Evolutionary conservation across 2,888 invertebrate species (phyloP).

Genomic region (Drosophila yooni): DNA sequence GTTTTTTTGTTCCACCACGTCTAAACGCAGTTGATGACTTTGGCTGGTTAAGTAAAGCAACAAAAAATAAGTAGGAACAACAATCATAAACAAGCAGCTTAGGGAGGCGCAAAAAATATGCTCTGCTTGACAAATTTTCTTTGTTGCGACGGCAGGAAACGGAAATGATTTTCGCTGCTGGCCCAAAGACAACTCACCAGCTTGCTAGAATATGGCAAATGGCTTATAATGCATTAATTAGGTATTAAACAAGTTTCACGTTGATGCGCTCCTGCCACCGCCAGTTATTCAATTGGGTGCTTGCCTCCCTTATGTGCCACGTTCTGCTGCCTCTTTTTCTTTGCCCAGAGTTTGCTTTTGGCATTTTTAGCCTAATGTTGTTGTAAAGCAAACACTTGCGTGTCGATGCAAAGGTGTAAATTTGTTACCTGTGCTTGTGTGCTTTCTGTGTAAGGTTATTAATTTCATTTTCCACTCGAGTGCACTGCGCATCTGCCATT

Average conservation of each 20-base stretch:
- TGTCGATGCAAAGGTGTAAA: constrained; percentile 39
- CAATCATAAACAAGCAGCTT: constrained; percentile 17
- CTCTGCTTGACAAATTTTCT: constrained; percentile 24
- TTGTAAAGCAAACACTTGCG: constrained; percentile 8
- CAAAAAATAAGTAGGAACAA: not conserved
- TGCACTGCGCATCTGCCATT: constrained; percentile 31
- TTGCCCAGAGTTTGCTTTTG: constrained; percentile 6
- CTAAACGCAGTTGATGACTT: constrained; percentile 10
- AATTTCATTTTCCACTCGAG: constrained; percentile 57
- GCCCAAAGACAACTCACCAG: constrained; percentile 3
- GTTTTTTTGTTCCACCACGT: constrained; percentile 15
- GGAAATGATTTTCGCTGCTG: constrained; percentile 47
- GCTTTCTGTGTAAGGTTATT: constrained; percentile 32
- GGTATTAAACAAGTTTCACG: constrained; percentile 29
- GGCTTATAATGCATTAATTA: constrained; percentile 66
- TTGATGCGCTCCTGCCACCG: constrained; percentile 29
- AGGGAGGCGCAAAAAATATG: not conserved
- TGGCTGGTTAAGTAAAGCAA: not conserved
- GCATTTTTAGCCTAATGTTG: constrained; percentile 29
- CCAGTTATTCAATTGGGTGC: constrained; percentile 25
- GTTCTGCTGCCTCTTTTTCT: not conserved
- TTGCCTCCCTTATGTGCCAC: constrained; percentile 15
- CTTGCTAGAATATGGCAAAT: constrained; percentile 30
- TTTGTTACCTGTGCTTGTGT: constrained; percentile 20
- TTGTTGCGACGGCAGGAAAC: constrained; percentile 41